Percentiles rank a stretch among this genome's conserved stretches.
Evolutionary conservation across 1,140 invertebrate species (phyloP).

Genomic region (Pseudomyrmex concolor): DNA sequence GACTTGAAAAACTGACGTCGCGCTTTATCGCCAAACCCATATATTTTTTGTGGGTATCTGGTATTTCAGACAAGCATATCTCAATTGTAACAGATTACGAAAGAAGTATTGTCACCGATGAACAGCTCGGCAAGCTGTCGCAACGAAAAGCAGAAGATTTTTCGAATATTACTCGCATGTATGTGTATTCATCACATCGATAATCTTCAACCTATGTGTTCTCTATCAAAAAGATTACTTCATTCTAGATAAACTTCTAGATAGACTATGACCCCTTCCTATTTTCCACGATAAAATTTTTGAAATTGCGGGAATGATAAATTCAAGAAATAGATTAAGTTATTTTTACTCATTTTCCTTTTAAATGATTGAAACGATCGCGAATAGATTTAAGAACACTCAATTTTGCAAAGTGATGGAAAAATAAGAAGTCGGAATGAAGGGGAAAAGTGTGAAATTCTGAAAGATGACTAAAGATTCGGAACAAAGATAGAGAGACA

Average conservation of each 20-base stretch:
- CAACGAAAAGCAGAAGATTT: not conserved
- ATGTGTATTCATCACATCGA: not conserved
- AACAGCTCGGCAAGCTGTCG: not conserved
- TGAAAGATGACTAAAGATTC: slow-evolving; percentile 31
- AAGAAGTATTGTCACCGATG: slow-evolving; percentile 23
- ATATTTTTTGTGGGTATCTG: slow-evolving; percentile 24
- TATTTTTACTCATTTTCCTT: slow-evolving; percentile 2
- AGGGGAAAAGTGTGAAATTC: slow-evolving; percentile 3
- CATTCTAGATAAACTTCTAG: slow-evolving; percentile 8
- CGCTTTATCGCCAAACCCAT: slow-evolving; percentile 40
- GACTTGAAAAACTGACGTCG: slow-evolving; percentile 63
- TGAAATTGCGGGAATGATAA: not conserved
- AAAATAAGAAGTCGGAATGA: slow-evolving; percentile 28
- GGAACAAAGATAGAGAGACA: not conserved
- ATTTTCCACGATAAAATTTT: not conserved
- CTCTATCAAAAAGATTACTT: not conserved
- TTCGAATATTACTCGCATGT: no score
- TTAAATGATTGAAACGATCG: slow-evolving; percentile 22
- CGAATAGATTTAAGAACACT: slow-evolving; percentile 13
- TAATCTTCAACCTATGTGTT: slow-evolving; percentile 4
- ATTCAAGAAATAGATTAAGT: not conserved
- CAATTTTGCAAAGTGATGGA: slow-evolving; percentile 7
- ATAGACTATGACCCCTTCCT: not conserved
- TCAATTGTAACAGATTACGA: slow-evolving; percentile 35
- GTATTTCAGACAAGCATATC: slow-evolving; percentile 36